These are phyloP conservation scores for Oxyruncus cristatus DNA, from an alignment of 2,113 vertebrate genomes.

Conservation along the genomic window DNA sequence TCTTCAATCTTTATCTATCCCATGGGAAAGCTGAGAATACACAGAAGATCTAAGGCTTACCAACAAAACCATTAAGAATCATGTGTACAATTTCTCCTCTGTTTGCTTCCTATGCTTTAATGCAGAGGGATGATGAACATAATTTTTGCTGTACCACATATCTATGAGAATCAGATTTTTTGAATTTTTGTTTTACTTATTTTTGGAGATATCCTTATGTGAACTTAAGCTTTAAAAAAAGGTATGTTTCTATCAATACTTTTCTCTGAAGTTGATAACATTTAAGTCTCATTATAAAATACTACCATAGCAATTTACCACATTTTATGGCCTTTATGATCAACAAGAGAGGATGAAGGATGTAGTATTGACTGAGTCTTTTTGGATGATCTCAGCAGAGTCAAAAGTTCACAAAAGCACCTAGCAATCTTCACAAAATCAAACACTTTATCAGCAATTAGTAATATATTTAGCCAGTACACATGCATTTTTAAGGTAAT, in stretches of 20 bases:
- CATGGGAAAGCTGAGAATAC: neutral
- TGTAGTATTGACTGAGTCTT: neutral
- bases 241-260: neutral
- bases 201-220: neutral
- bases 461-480: neutral
- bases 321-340: neutral
- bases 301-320: neutral
- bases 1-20: neutral
- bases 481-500: neutral
- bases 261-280: neutral
- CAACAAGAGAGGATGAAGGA: neutral
- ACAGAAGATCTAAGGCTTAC: neutral
- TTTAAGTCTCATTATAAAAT: neutral
- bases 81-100: accelerated
- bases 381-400: neutral
- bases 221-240: neutral
- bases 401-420: neutral
- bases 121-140: neutral
- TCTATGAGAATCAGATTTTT: neutral
- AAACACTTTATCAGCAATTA: neutral
- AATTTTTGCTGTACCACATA: neutral
- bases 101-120: neutral
- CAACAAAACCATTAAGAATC: neutral
- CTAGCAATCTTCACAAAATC: neutral
- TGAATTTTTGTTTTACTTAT: neutral